Conservation (phyloP, 1,140 invertebrate genomes). For the Sinella curviseta region DNA sequence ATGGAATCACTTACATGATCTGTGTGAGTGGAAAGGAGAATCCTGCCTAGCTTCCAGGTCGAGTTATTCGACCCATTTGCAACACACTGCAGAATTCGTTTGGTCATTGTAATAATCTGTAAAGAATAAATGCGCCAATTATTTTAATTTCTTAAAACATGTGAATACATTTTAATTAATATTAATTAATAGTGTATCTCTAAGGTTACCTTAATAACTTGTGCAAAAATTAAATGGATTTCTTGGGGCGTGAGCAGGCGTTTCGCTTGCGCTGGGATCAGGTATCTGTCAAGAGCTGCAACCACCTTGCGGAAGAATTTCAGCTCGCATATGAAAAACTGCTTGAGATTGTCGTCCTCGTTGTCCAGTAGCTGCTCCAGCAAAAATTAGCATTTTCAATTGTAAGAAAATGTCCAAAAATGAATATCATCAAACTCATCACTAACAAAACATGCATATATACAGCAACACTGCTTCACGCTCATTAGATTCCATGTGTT, state of each 20-base stretch:
- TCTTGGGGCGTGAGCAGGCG: conserved; percentile 43
- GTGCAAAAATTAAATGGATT: conserved; percentile 47
- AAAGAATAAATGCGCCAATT: background rate
- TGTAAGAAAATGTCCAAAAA: background rate
- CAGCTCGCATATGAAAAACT: conserved; percentile 48
- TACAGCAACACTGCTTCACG: too few relatives aligned
- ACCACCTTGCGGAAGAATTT: conserved; percentile 47
- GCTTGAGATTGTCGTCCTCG: conserved; percentile 44
- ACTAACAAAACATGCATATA: too few relatives aligned
- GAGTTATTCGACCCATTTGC: conserved; percentile 35
- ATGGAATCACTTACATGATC: conserved; percentile 41
- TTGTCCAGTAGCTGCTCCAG: conserved; percentile 44
- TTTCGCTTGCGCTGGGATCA: conserved; percentile 48
- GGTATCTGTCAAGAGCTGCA: conserved; percentile 43
- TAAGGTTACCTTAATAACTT: conserved; percentile 43
- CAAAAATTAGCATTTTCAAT: background rate
- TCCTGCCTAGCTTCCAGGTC: conserved; percentile 32
- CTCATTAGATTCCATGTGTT: too few relatives aligned
- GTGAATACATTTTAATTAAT: background rate
- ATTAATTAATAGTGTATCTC: background rate
- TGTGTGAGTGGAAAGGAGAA: conserved; percentile 43
- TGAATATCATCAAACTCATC: too few relatives aligned
- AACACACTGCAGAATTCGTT: conserved; percentile 45
- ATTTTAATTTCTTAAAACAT: background rate
- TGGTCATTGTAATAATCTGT: conserved; percentile 48